phyloP scores from a whole-genome alignment of 1,140 invertebrate genomes.

The Melanaphis sacchari region DNA sequence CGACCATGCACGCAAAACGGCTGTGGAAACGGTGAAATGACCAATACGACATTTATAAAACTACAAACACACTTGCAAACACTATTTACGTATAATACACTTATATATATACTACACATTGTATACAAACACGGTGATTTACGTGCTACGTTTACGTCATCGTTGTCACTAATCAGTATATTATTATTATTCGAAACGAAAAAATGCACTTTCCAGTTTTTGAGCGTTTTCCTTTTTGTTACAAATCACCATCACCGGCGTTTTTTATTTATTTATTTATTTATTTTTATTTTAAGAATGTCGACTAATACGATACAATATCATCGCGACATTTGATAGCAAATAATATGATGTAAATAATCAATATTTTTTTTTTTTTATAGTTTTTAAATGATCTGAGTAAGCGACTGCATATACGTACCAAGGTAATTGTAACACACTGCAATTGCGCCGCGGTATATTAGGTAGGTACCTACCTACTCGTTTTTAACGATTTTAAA shows the following conservation, averaged over 20 bases:
- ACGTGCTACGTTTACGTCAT: neutral
- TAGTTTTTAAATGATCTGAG: too few species aligned
- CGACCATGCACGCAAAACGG: neutral
- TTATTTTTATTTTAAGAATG: neutral
- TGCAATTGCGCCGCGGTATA: too few species aligned
- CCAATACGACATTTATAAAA: conserved; percentile 11
- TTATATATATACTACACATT: neutral
- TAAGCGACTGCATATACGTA: too few species aligned
- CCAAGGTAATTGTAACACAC: too few species aligned
- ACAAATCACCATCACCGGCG: neutral
- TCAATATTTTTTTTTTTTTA: too few species aligned
- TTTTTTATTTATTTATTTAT: too few species aligned
- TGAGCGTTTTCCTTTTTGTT: neutral
- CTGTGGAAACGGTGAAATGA: neutral
- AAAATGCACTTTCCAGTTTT: neutral
- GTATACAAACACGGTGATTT: neutral
- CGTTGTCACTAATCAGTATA: neutral
- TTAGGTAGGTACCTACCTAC: too few species aligned
- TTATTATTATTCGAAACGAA: neutral
- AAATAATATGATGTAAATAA: too few species aligned
- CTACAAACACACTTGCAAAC: neutral
- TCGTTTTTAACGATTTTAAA: too few species aligned
- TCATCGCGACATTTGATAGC: neutral
- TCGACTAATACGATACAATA: neutral
- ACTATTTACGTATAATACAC: neutral